Evolutionary conservation across 1,140 invertebrate genomes (phyloP).

Genomic region (Drosophila melanogaster): Release_6_plus_ISO1_MT NT_033779.5:15071501-15072000

Average conservation of each 20-base stretch:
- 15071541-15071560: neutral
- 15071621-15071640: neutral
- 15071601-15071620: neutral
- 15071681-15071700: slow-evolving; percentile 36
- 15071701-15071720: slow-evolving; percentile 44
- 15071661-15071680: slow-evolving; percentile 22
- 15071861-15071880: slow-evolving; percentile 29
- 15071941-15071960: slow-evolving; percentile 33
- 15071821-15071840: slow-evolving; percentile 35
- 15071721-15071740: slow-evolving; percentile 47
- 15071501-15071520: slow-evolving; percentile 18
- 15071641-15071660: neutral
- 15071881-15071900: slow-evolving; percentile 38
- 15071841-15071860: slow-evolving; percentile 15
- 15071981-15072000: slow-evolving; percentile 47
- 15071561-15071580: neutral
- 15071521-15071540: neutral
- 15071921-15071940: slow-evolving; percentile 22
- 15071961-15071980: slow-evolving; percentile 28
- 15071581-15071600: too few species aligned
- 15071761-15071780: neutral
- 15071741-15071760: slow-evolving; percentile 9
- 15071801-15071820: slow-evolving; percentile 43
- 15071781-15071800: neutral
- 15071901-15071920: slow-evolving; percentile 35